phyloP scores from a whole-genome alignment of 1,140 invertebrate species.

The Ephestia elutella region DNA sequence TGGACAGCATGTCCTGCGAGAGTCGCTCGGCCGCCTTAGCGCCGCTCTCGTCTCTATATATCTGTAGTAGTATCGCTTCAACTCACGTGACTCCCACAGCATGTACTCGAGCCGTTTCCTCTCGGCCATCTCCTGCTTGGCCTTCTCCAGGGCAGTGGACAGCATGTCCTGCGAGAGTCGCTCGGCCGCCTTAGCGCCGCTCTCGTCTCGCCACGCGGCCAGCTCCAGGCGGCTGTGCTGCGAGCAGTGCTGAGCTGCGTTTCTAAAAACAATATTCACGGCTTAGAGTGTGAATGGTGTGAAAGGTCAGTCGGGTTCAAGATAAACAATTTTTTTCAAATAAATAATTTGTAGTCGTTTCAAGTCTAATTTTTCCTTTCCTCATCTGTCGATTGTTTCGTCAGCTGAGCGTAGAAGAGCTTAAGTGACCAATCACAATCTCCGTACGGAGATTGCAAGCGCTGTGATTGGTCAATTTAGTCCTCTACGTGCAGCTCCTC shows the following conservation, averaged over 20 bases:
- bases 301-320: too few relatives aligned
- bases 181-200: conserved; percentile 56
- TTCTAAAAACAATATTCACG: conserved; percentile 56
- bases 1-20: conserved; percentile 75
- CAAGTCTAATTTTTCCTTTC: too few relatives aligned
- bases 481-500: too few relatives aligned
- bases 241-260: conserved; percentile 85
- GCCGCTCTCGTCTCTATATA: conserved; percentile 71
- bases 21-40: conserved; percentile 62
- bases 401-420: too few relatives aligned
- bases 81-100: conserved; percentile 80
- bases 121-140: conserved; percentile 81
- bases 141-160: conserved; percentile 81
- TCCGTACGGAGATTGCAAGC: too few relatives aligned
- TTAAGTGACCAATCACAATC: too few relatives aligned
- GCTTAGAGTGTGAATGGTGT: too few relatives aligned
- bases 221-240: conserved; percentile 80
- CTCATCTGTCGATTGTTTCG: too few relatives aligned
- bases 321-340: too few relatives aligned
- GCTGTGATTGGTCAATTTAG: too few relatives aligned
- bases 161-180: conserved; percentile 74
- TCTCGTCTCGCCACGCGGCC: conserved; percentile 77
- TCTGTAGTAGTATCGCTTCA: too few relatives aligned
- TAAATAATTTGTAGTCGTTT: too few relatives aligned
- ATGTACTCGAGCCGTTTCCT: conserved; percentile 85